Conservation (phyloP, 2,113 vertebrate genomes). For the Puntigrus tetrazona region DNA sequence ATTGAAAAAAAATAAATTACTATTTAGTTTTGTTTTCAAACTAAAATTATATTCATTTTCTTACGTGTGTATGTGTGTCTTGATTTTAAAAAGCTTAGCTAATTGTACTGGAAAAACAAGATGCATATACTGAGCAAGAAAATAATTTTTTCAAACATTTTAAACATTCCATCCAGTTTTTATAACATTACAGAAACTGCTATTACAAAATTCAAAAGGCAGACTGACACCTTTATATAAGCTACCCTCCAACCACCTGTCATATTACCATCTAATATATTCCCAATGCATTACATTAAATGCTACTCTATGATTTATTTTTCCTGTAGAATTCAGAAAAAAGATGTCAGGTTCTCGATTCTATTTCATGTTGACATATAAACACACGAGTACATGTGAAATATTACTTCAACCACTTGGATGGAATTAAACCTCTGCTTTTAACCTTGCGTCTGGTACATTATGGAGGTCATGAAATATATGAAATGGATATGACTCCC, state of each 20-base stretch:
- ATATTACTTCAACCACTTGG: neutral
- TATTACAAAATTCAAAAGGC: neutral
- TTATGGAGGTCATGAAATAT: constrained; percentile 37
- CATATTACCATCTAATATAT: neutral
- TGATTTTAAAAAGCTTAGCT: neutral
- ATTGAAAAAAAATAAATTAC: no score
- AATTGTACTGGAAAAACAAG: neutral
- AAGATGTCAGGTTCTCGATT: neutral
- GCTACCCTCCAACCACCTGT: neutral
- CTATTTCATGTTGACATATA: neutral
- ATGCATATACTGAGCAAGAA: neutral
- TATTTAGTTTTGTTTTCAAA: no score
- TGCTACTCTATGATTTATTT: neutral
- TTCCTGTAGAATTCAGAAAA: neutral
- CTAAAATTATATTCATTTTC: no score
- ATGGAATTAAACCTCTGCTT: constrained; percentile 10
- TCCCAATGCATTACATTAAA: neutral
- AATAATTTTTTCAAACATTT: no score
- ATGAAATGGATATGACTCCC: constrained; percentile 45
- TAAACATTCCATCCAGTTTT: neutral
- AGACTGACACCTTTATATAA: neutral
- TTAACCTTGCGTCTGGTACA: constrained; percentile 26
- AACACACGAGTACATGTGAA: constrained; percentile 6
- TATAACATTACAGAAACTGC: neutral
- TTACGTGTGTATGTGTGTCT: neutral